Base-by-base conservation (phyloP, 1,140 invertebrate genomes). In the Aphelinus atriplicis region DNA sequence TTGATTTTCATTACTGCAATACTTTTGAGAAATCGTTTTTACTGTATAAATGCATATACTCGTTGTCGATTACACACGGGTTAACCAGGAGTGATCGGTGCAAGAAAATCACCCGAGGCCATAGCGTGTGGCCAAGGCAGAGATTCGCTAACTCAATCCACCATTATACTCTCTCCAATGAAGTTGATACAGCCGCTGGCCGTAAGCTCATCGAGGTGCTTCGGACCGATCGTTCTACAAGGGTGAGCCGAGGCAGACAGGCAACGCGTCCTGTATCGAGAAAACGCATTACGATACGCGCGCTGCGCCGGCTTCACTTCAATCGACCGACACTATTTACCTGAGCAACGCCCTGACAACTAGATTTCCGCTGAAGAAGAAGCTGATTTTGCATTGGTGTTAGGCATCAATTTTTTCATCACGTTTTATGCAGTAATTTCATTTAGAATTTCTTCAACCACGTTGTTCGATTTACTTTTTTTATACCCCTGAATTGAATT, bases 21-120 rank as follows among this genome's bases (percentile, higher is more conserved):
- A 26, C 26, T 26, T 26, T 26, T 26, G 26, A 26, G 26, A 26
- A 26, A 26, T 26, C 26, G 26, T 26, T 26, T 26, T 26, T 26
- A 26, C 26, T 26, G 26, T 26, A 26, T 26, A 26, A 26, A 26
- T 26, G 0, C 26, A 72, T 66, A 75, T 78, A 75, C 58, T 71
- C 72, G 71, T 73, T 77, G 79, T 80, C 78, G 78, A 82, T 82
- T 82, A 81, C 76, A 80, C 78, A 77, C 77, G 78, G 78, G 81
- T 82, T 82, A 82, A 71, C 77, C 71, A 58, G 68, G 77, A 67
- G 75, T 26, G 26, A 0, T 53, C 51, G 51, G 51, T 53, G 51
- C 60, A 79, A 71, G 76, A 71, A 78, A 80, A 79, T 79, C 74
- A 72, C 69, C 70, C 58, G 66, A 45, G 67, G 74, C 65, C 70